Evolutionary conservation across 2,888 invertebrate genomes (phyloP).

Genomic region (Odontothrips loti): DNA sequence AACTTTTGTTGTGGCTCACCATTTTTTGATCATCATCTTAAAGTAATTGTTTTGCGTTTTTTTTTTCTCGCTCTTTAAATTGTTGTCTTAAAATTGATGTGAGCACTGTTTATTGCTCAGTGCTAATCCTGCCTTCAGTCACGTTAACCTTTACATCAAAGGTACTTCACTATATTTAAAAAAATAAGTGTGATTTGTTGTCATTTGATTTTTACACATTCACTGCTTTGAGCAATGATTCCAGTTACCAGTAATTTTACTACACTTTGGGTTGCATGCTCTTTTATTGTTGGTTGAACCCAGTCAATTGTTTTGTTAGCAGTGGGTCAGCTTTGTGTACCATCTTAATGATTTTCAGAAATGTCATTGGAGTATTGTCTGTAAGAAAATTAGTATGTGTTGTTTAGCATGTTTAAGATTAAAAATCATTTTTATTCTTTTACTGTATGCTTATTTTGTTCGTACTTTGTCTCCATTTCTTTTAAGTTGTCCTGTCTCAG

Average conservation of each 20-base stretch:
- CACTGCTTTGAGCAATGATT: slow-evolving; percentile 9
- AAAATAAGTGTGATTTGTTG: neutral
- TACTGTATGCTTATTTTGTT: no score
- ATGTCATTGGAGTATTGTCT: no score
- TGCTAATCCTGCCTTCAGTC: no score
- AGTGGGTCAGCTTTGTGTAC: neutral
- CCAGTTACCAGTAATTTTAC: slow-evolving; percentile 23
- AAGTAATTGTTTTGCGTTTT: neutral
- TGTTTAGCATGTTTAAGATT: no score
- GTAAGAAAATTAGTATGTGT: no score
- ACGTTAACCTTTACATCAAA: no score
- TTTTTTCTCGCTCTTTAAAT: neutral
- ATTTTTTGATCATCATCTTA: neutral
- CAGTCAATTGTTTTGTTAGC: neutral
- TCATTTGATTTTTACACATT: neutral
- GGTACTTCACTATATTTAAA: no score
- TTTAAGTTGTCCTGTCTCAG: neutral
- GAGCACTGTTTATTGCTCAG: no score
- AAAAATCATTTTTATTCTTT: neutral
- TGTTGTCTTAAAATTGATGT: neutral
- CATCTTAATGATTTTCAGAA: no score
- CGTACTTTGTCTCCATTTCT: neutral
- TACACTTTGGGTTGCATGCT: neutral
- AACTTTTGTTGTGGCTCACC: neutral
- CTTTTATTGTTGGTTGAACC: neutral